Conservation (phyloP, 2,888 invertebrate species). For the Zele albiditarsus region DNA sequence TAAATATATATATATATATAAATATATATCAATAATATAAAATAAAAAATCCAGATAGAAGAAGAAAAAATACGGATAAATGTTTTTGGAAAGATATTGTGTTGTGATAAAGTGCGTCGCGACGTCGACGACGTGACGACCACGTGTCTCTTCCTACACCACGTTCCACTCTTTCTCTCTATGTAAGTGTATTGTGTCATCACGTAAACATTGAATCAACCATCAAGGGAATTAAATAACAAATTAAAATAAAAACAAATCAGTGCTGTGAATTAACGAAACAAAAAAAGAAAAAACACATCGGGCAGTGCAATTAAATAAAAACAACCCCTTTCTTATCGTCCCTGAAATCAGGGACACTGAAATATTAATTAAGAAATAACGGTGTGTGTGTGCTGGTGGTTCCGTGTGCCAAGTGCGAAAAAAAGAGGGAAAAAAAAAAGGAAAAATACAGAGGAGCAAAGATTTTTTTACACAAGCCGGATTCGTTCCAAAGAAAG, state of each 20-base stretch:
- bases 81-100: background rate
- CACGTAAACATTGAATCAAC: background rate
- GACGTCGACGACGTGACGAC: slow-evolving; percentile 56
- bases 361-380: background rate
- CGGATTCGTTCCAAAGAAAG: no score
- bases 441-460: background rate
- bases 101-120: slow-evolving; percentile 43
- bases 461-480: background rate
- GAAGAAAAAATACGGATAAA: background rate
- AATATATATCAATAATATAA: no score
- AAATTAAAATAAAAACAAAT: background rate
- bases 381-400: background rate
- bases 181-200: background rate
- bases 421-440: background rate
- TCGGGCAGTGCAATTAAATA: slow-evolving; percentile 1
- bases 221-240: background rate
- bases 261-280: slow-evolving; percentile 6
- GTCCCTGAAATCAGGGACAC: slow-evolving; percentile 30
- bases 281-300: background rate
- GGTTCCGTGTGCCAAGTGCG: background rate
- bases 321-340: slow-evolving; percentile 14
- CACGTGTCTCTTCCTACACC: background rate
- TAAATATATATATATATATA: no score
- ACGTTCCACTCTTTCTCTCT: no score
- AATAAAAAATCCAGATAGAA: background rate